Percentiles rank a stretch among this genome's conserved stretches.
These are phyloP conservation scores for Actias luna DNA, from an alignment of 2,888 invertebrate genomes.

Conservation along the genomic window DNA sequence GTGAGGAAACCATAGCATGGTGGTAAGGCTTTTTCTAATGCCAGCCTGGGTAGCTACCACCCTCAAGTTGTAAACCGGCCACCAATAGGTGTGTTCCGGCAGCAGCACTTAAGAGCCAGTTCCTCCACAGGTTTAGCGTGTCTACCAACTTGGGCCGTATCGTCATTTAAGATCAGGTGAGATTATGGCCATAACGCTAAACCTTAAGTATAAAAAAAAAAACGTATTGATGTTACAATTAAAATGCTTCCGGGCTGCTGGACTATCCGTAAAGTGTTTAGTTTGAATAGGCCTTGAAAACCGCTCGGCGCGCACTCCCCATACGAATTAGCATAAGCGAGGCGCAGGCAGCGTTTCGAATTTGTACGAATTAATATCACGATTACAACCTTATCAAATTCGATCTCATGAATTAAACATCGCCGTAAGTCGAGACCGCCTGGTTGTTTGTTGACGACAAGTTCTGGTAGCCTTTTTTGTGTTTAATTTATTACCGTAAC, in stretches of 20 bases:
- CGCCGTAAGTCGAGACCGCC: background rate
- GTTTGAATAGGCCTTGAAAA: slow-evolving; percentile 6
- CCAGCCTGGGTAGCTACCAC: too few relatives aligned
- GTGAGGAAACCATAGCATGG: too few relatives aligned
- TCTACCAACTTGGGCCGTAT: too few relatives aligned
- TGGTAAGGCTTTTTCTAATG: too few relatives aligned
- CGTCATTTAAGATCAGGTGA: too few relatives aligned
- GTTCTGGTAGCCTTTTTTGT: background rate
- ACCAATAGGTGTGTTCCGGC: too few relatives aligned
- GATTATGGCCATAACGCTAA: too few relatives aligned
- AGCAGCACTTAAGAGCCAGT: too few relatives aligned
- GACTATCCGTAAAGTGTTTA: slow-evolving; percentile 2
- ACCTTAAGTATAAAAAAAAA: too few relatives aligned
- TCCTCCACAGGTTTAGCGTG: too few relatives aligned
- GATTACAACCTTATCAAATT: slow-evolving; percentile 6
- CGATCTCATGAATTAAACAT: slow-evolving; percentile 10
- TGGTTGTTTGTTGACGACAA: background rate
- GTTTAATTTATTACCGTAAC: background rate
- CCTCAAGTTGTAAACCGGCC: too few relatives aligned
- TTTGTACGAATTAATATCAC: slow-evolving; percentile 5
- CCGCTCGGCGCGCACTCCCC: slow-evolving; percentile 6
- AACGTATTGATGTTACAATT: too few relatives aligned
- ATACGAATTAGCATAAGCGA: slow-evolving; percentile 8
- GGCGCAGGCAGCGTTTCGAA: slow-evolving; percentile 9
- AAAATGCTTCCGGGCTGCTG: background rate